Conservation (phyloP, 2,113 vertebrate genomes). For the Struthidea cinerea region DNA sequence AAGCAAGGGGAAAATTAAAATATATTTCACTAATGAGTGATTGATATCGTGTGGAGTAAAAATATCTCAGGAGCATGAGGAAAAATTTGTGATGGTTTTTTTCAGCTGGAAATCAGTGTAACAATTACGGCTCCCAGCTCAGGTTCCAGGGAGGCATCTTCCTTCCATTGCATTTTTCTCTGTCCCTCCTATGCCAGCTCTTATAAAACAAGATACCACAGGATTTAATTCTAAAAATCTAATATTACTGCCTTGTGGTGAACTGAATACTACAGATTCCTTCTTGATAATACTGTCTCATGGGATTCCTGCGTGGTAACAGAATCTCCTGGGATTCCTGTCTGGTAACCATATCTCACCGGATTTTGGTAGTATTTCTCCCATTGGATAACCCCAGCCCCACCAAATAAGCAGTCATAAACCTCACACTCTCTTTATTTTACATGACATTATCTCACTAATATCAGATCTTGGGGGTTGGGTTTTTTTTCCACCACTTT, state of each 20-base stretch:
- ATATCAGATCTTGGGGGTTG: not conserved
- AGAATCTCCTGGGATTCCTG: constrained; percentile 66
- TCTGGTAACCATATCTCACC: constrained; percentile 65
- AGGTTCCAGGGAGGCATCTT: constrained; percentile 31
- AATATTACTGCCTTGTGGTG: constrained; percentile 65
- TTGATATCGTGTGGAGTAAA: not conserved
- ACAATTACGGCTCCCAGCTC: not conserved
- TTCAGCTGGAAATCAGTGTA: not conserved
- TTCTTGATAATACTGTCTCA: constrained; percentile 67
- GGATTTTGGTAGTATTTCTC: constrained; percentile 60
- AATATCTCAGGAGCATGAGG: not conserved
- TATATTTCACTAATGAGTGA: not conserved
- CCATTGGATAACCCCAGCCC: constrained; percentile 48
- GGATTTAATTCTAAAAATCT: constrained; percentile 72
- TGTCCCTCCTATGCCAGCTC: constrained; percentile 48
- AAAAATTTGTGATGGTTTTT: not conserved
- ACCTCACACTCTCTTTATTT: constrained; percentile 31
- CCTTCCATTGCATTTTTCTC: constrained; percentile 36
- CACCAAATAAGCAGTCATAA: constrained; percentile 54
- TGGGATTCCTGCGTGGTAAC: constrained; percentile 62
- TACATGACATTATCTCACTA: not conserved
- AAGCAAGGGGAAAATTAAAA: not conserved
- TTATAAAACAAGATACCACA: constrained; percentile 68
- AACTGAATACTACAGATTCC: constrained; percentile 62
- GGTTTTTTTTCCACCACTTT: not conserved